Base-by-base conservation (phyloP, 2,888 invertebrate species). In the Athripsodes cinereus region DNA sequence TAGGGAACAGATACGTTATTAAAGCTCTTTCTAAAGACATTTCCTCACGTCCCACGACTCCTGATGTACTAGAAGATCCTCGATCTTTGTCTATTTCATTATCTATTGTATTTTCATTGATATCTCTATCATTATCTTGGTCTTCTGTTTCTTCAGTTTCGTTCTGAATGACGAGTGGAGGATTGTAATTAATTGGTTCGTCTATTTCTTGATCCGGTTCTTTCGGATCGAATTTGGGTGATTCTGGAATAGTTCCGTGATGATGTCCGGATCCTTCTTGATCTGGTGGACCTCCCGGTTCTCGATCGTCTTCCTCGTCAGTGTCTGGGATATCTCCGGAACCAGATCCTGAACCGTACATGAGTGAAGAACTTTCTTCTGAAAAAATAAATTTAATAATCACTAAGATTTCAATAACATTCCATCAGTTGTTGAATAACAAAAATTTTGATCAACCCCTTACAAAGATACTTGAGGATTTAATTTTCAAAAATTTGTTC, bases 1-100 rank as follows among this genome's bases (percentile, higher is more conserved):
- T 85, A 2, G 92, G 91, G 70, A 92, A 75, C 62, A 92, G 81
- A 74, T 90, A 91, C 51, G 87, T 82, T 67, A 87, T 77, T 52
- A 92, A 73, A 22, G 87, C 88, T 63, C 79, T 78, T 11, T 81
- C 79, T 2, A 87, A 71, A 13, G 84, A 80, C 58, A 77, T 72
- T 49, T 69, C 68, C 59, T 75, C 80, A 63, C 67, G 69, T 1
- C 72, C 66, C 2, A 74, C 72, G 1, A 77, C 78, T 52, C 67
- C 50, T 64, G 69, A 67, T 26, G 67, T 31, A 6, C 64, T 71
- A 11, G 71, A 67, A 1, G 71, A 69, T 1, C 74, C 72, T 49
- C 71, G 68, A 11, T 71, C 71, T 54, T 61, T 73, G 68, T 54
- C 69, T 13, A 40, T 13, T 68, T 55, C 68, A 67, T 59, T 68